Base-by-base conservation (phyloP, 2,888 invertebrate species). In the Acanthosepion lycidas region DNA sequence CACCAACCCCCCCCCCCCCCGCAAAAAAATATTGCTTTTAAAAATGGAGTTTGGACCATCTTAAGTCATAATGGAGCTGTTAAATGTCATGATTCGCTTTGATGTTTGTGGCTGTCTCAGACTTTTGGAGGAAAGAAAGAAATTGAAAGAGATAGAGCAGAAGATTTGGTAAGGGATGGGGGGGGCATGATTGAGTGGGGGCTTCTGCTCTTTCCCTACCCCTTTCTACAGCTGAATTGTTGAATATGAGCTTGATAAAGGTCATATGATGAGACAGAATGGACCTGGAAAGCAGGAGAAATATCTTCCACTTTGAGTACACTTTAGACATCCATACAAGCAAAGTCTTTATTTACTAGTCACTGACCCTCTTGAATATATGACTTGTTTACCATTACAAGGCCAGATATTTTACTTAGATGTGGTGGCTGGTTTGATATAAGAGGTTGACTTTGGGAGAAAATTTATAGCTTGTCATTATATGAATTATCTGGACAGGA, bases 81-180 rank as follows among this genome's bases (percentile, higher is more conserved):
- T 78, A 78, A 78, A 78, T 78, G 78, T 78, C 78, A 78, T n/a
- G 18, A 78, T 78, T 78, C n/a, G 78, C 78, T 78, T 78, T 78
- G 78, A 78, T 78, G 78, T n/a, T n/a, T n/a, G 33, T 78, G n/a
- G n/a, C 12, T 18, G 4, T n/a, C n/a, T n/a, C n/a, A n/a, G n/a
- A n/a, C n/a, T 28, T n/a, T n/a, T 78, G 78, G n/a, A 15, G n/a
- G n/a, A n/a, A 78, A 78, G n/a, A n/a, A 78, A 78, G 78, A n/a
- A 78, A 78, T 78, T 2, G 33, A 12, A 78, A 78, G 78, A 78
- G 78, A 78, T 78, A 78, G 20, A 33, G 23, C n/a, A n/a, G 12
- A n/a, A n/a, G 78, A 55, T 15, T 15, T 20, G 15, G 15, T 15
- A 15, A 5, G 23, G 15, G 15, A 5, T 64, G 6, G 26, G 33